These are phyloP conservation scores for Pelagia noctiluca DNA, from an alignment of 30 jellyfish, hydroid and myxozoan genomes.

Conservation along the genomic window DNA sequence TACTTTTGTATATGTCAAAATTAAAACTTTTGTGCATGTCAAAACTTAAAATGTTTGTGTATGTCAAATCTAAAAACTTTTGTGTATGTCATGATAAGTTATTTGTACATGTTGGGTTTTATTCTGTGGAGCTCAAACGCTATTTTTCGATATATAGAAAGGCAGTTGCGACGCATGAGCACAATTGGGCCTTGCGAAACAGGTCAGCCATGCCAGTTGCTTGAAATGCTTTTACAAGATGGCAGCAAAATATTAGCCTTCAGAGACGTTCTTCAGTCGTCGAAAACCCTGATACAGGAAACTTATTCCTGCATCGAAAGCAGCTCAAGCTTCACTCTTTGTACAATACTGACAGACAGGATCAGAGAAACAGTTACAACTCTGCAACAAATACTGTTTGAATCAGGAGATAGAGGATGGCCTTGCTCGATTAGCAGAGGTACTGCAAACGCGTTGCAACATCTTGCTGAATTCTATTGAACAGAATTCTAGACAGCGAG, in stretches of 20 bases:
- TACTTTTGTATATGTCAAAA: background rate
- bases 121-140: constrained; percentile 4
- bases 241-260: background rate
- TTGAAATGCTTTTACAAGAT: background rate
- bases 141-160: background rate
- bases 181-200: background rate
- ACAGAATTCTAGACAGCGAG: background rate
- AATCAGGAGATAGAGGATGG: constrained; percentile 4
- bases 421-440: background rate
- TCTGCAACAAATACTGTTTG: background rate
- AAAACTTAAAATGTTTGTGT: background rate
- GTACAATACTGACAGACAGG: background rate
- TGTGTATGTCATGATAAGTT: background rate
- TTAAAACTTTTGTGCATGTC: background rate
- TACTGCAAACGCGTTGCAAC: background rate
- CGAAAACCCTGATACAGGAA: background rate
- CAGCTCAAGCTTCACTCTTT: background rate
- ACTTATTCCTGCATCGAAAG: background rate
- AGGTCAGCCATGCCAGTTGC: background rate
- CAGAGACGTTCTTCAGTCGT: background rate
- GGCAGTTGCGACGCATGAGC: background rate
- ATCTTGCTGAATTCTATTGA: background rate
- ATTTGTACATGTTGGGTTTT: background rate
- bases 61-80: no score
- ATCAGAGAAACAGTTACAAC: background rate